Evolutionary conservation across 35 echinoderm and acorn worm genomes (phyloP), one percentile per base, ranked within the genome.

Genomic region (Apostichopus californicus): DNA sequence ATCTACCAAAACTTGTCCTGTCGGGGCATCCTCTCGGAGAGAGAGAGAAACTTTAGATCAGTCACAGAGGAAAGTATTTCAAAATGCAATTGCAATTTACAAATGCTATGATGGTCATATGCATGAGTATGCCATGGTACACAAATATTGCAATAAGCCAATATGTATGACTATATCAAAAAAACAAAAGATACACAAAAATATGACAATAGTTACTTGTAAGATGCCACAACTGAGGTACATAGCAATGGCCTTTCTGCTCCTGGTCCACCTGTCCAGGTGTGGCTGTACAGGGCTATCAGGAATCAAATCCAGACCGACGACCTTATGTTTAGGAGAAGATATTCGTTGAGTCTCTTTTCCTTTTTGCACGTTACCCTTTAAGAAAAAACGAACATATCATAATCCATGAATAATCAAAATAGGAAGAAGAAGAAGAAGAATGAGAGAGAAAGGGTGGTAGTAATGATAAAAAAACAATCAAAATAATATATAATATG

Each of bases 191-290:
- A 46, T 46, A 46, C 34, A 46, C 34, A 46, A 21, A n/a, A 46
- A 2, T 46, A 46, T 46, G 34, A 54, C 52, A 18, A 81, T 87
- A 12, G 58, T 10, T 86, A 96, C 95, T 90, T 96, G 95, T 21
- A 96, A 77, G 78, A 95, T 96, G 53, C 97, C 94, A 77, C 95
- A 94, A 72, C 95, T 98, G 91, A 98, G 97, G 77, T 98, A 98
- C 97, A 98, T 96, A 18, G 92, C 91, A 15, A 98, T 98, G 20
- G 97, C 94, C 56, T 96, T 94, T 46, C 90, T 92, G 28, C 95
- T 94, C 52, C 94, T 90, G 12, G 86, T 91, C 97, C 97, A 98
- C 55, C 88, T 86, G 66, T 94, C 92, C 10, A 98, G 91, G 75
- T 96, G 96, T 15, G 97, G 97, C 88, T 97, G 95, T 14, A 93